These are phyloP conservation scores for Oceanites oceanicus DNA, from an alignment of 2,113 vertebrate species.

Conservation along the genomic window DNA sequence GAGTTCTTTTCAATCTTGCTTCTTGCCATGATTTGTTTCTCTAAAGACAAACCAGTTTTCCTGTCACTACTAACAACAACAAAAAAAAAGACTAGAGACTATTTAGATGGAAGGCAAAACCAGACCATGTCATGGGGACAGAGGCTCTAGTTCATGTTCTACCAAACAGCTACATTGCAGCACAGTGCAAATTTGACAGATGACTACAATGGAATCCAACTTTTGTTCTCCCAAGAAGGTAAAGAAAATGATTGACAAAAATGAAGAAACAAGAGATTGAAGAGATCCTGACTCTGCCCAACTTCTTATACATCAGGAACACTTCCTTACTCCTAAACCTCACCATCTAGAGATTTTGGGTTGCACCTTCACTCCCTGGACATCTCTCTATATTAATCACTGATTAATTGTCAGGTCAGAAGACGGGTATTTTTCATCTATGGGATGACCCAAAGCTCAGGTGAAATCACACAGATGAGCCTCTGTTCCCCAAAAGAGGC, in stretches of 20 bases:
- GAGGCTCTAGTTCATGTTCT: background rate
- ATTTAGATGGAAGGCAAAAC: background rate
- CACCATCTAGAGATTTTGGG: background rate
- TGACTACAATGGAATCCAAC: background rate
- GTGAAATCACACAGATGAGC: background rate
- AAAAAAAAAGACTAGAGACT: background rate
- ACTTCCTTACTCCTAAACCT: background rate
- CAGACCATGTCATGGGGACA: background rate
- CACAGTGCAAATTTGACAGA: background rate
- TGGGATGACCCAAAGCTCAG: background rate
- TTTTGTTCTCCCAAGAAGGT: background rate
- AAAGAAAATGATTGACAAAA: background rate
- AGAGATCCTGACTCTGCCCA: background rate
- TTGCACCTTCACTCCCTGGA: background rate
- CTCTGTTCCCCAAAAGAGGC: background rate
- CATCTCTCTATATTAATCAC: background rate
- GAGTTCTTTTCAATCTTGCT: background rate
- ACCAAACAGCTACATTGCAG: background rate
- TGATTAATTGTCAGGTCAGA: background rate
- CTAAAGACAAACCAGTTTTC: background rate
- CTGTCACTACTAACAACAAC: background rate
- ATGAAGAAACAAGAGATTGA: background rate
- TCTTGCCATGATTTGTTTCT: background rate
- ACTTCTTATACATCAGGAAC: background rate
- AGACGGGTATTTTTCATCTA: background rate